Evolutionary conservation across 2,888 invertebrate species (phyloP).

Genomic region (Epiblema foenella): DNA sequence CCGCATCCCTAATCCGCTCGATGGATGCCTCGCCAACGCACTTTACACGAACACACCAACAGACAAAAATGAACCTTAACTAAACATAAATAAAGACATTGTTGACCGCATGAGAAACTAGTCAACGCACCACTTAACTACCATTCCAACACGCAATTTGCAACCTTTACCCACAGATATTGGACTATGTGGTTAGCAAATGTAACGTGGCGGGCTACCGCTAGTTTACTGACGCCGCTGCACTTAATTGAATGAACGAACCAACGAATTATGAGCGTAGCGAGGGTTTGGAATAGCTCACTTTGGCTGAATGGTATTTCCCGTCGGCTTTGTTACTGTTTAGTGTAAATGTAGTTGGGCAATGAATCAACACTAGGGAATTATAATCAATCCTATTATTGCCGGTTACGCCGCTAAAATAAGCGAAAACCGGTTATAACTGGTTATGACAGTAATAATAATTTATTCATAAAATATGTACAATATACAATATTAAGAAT

Average conservation of each 20-base stretch:
- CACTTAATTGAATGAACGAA: slow-evolving; percentile 41
- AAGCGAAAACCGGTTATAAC: too few relatives aligned
- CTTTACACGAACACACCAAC: not conserved
- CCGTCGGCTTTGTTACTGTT: slow-evolving; percentile 10
- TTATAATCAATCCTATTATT: too few relatives aligned
- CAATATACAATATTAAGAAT: too few relatives aligned
- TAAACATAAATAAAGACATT: not conserved
- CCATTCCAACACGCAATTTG: not conserved
- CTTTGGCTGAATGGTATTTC: slow-evolving; percentile 2
- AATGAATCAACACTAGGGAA: slow-evolving; percentile 1
- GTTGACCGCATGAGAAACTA: not conserved
- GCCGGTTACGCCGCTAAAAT: too few relatives aligned
- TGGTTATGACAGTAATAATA: too few relatives aligned
- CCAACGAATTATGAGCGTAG: slow-evolving; percentile 33
- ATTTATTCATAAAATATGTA: too few relatives aligned
- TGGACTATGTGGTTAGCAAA: not conserved
- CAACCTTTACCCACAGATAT: not conserved
- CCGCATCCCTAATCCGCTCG: slow-evolving; percentile 18
- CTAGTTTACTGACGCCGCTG: slow-evolving; percentile 13
- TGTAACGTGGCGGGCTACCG: not conserved
- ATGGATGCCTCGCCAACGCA: slow-evolving; percentile 19
- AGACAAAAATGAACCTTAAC: not conserved
- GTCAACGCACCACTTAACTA: not conserved
- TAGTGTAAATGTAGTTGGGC: slow-evolving; percentile 9
- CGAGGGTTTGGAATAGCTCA: slow-evolving; percentile 1